Evolutionary conservation across 2,888 invertebrate genomes (phyloP).

Genomic region (Parnassius glacialis): DNA sequence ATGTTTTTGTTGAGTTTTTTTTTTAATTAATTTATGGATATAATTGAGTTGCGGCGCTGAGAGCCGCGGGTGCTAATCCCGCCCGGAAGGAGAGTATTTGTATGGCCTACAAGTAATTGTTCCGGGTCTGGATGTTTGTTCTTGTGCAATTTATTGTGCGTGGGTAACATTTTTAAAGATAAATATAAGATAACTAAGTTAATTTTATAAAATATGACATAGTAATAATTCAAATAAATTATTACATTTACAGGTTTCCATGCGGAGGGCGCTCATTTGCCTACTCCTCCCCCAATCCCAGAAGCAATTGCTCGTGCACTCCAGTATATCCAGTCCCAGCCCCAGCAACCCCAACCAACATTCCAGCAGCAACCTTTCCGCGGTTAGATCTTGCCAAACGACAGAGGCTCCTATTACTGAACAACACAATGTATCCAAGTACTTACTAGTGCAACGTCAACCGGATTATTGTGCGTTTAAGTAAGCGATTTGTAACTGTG

Average conservation of each 20-base stretch:
- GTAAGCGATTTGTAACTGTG: conserved; percentile 65
- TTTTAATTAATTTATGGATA: too few species aligned
- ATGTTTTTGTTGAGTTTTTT: too few species aligned
- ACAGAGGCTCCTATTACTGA: conserved; percentile 4
- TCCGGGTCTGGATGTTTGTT: too few species aligned
- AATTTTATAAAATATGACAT: too few species aligned
- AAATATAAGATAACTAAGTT: too few species aligned
- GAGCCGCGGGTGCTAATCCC: too few species aligned
- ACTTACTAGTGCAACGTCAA: conserved; percentile 7
- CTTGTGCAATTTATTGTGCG: too few species aligned
- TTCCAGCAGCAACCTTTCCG: conserved; percentile 56
- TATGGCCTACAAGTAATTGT: too few species aligned
- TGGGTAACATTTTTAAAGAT: too few species aligned
- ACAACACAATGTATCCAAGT: conserved; percentile 16
- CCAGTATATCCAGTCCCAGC: conserved; percentile 60
- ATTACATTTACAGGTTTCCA: conserved; percentile 79
- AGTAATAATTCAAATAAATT: not conserved
- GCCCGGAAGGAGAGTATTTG: too few species aligned
- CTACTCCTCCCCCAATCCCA: conserved; percentile 83
- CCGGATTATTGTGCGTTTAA: conserved; percentile 10
- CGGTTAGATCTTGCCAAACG: conserved; percentile 44
- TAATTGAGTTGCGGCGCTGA: too few species aligned
- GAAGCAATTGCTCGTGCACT: conserved; percentile 80
- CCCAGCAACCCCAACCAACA: conserved; percentile 52
- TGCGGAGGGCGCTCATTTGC: conserved; percentile 81